Evolutionary conservation across 1,140 invertebrate species (phyloP), one percentile per base, ranked within the genome.

Genomic region (Leptinotarsa lineolata): DNA sequence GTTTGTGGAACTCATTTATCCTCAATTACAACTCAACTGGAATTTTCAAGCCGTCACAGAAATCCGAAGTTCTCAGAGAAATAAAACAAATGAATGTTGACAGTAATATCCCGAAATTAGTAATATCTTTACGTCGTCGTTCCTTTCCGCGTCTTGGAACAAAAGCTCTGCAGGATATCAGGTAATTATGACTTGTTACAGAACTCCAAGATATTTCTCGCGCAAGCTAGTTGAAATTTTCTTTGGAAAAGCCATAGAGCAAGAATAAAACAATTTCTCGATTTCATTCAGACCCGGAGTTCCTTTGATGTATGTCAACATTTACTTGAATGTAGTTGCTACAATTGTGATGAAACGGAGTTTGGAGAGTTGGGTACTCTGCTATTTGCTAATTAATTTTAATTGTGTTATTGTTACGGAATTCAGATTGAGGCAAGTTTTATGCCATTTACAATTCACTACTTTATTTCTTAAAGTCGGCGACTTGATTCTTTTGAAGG

Each of bases 331-430:
- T 54, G 15, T 54, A 54, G 48, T 54, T 54, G 48, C 15, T 54
- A 54, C 48, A 54, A 54, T 54, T 16, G 48, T 18, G 48, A 54
- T 54, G 48, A 54, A 18, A 16, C 0, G 48, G 48, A 54, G 48
- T 54, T 54, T 18, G n/a, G n/a, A 18, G 48, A 54, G 48, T 54
- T 54, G 4, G 6, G 48, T 18, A 54, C 48, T 39, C 30, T 18
- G 48, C 48, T 54, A 54, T 54, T 54, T 54, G 48, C 48, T 54
- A 54, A 54, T 54, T 54, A 54, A 54, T 54, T 54, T 54, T 18
- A 54, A 54, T 54, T 15, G 48, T 54, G n/a, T 54, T 54, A 54
- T 54, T 54, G 48, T 54, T 16, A 18, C n/a, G n/a, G 48, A 54
- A 54, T 54, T 54, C 48, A 54, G n/a, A 13, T 54, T 54, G 48